Evolutionary conservation across 2,797 vertebrate species (phyloP), one percentile per base, ranked within the genome.

Genomic region (Sphenopsis melanotis): DNA sequence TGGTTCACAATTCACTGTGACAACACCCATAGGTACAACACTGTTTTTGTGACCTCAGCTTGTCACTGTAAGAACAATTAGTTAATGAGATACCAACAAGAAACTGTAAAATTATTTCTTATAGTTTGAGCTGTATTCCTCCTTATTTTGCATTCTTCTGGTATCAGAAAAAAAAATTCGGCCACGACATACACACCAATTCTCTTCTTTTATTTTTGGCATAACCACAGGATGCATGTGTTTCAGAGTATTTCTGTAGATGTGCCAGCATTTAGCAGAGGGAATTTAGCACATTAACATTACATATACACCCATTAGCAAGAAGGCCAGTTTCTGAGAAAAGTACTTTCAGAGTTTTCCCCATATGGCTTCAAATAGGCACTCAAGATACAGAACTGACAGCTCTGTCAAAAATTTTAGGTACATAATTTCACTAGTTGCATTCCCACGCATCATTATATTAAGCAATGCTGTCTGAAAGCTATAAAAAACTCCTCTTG

Each of bases 371-470:
- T 91, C 81, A 85, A 87, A 85, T 20, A 93, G 75, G 8, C 52
- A 92, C 39, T 84, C 55, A 66, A 83, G 75, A 93, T 46, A 92
- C 34, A 66, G 71, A 92, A 89, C 6, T 92, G 91, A 96, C 94
- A 94, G 89, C 36, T 84, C 86, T 69, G 66, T 90, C 80, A 90
- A 82, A 83, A 92, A 93, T 89, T 95, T 88, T 89, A 89, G 75
- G 42, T 77, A 66, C 10, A 12, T 70, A 70, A 76, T 81, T 85
- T 83, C 78, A 89, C 71, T 83, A 70, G 47, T 4, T 93, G 37
- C 64, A 87, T 79, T 96, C 92, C 89, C 83, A 94, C 47, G 5
- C 87, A 95, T 84, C 64, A 94, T 90, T 94, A 94, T 89, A 91
- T 96, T 94, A 95, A 95, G 92, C 74, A 94, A 89, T 37, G 71